A percentile compares a stretch with the other conserved stretches of the same genome.
Conservation (phyloP, 1,140 invertebrate species). For the Euglossa dilemma region DNA sequence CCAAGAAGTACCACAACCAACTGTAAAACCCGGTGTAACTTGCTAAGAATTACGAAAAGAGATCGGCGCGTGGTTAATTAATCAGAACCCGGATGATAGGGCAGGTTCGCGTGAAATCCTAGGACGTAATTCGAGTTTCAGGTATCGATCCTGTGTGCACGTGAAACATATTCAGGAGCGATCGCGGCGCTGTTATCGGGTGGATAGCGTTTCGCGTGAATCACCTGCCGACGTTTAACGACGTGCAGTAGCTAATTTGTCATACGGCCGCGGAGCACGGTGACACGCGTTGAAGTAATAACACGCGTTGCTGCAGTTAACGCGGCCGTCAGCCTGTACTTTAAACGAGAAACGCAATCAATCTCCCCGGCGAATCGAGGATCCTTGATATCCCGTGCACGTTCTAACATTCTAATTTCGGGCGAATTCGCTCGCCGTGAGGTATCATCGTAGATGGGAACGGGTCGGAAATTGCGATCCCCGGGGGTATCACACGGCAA, state of each 20-base stretch:
- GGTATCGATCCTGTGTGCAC: slow-evolving; percentile 44
- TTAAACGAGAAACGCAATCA: slow-evolving; percentile 56
- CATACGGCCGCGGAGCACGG: slow-evolving; percentile 56
- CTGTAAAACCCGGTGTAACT: no score
- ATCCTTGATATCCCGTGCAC: neutral
- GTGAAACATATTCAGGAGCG: slow-evolving; percentile 42
- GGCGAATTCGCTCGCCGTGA: neutral
- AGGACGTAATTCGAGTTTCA: slow-evolving; percentile 39
- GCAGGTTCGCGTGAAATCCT: neutral
- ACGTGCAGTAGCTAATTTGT: slow-evolving; percentile 65
- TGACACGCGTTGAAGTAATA: slow-evolving; percentile 67
- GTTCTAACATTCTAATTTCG: slow-evolving; percentile 34
- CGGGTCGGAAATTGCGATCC: neutral
- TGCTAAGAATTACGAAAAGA: neutral
- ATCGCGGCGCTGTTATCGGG: slow-evolving; percentile 60
- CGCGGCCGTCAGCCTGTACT: slow-evolving; percentile 39
- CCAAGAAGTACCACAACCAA: no score
- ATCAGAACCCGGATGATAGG: neutral
- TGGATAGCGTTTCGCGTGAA: slow-evolving; percentile 67
- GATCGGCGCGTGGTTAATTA: neutral
- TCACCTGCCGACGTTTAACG: slow-evolving; percentile 67
- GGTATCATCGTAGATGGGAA: neutral
- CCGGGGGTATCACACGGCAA: neutral
- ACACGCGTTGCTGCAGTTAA: slow-evolving; percentile 55
- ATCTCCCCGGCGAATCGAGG: slow-evolving; percentile 35